Conservation (phyloP, 2,113 vertebrate genomes). For the Trichechus manatus region DNA sequence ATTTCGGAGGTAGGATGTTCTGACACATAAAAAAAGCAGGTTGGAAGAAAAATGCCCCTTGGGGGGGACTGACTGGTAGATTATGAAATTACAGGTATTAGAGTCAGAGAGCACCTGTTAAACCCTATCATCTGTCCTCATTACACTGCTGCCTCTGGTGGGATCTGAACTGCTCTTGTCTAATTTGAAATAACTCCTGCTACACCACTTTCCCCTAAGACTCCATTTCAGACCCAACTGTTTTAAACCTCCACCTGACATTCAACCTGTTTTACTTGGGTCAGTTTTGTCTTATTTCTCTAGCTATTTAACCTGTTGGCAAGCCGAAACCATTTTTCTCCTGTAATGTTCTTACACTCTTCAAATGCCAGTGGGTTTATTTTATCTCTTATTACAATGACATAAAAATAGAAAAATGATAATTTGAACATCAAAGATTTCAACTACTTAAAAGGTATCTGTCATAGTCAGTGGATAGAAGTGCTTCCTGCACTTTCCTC, state of each 20-base stretch:
- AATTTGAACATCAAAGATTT: conserved; percentile 75
- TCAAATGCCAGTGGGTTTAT: conserved; percentile 60
- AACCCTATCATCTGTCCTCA: conserved; percentile 33
- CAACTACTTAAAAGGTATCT: conserved; percentile 61
- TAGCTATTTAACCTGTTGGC: conserved; percentile 65
- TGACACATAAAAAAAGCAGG: conserved; percentile 67
- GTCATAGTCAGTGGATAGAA: conserved; percentile 59
- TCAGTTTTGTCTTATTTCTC: conserved; percentile 51
- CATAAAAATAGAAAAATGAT: conserved; percentile 73
- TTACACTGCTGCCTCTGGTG: conserved; percentile 67
- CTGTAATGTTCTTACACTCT: conserved; percentile 6
- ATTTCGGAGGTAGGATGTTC: conserved; percentile 63
- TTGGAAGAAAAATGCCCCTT: conserved; percentile 67
- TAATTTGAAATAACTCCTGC: conserved; percentile 69
- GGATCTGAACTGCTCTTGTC: conserved; percentile 58
- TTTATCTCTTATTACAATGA: conserved; percentile 69
- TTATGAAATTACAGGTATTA: conserved; percentile 65
- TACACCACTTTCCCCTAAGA: conserved; percentile 52
- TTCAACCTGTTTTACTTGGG: conserved; percentile 54
- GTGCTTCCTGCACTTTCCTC: conserved; percentile 14
- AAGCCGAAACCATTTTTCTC: conserved; percentile 32
- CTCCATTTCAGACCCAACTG: conserved; percentile 45
- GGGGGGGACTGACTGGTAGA: conserved; percentile 38
- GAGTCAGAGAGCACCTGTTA: conserved; percentile 53
- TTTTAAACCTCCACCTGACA: conserved; percentile 67